Base-by-base conservation (phyloP, 2,888 invertebrate genomes). In the Sphaeridia pumilis region DNA sequence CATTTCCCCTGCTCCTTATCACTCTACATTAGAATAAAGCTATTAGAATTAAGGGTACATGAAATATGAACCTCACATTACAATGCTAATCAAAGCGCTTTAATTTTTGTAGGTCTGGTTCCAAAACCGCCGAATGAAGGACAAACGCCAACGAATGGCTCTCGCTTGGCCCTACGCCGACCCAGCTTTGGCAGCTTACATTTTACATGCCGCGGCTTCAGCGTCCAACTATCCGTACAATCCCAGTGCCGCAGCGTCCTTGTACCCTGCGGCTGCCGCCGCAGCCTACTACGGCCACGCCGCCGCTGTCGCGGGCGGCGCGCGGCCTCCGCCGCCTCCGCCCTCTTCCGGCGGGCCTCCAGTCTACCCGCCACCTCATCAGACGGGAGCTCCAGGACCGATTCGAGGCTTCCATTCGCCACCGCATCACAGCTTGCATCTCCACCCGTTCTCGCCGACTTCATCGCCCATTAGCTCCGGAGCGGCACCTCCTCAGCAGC, bases 151-250 rank as follows among this genome's bases (percentile, higher is more conserved):
- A 69, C 77, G 92, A 17, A 84, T 93, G 70, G 88, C 93, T 1
- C 81, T 94, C 64, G 84, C 88, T 0, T 95, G 95, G 94, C 94
- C 94, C 0, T 90, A 92, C 72, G 84, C 87, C 0, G 94, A 95
- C 67, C 93, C 94, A 0, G 84, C 89, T 0, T 81, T 95, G 66
- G 92, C 93, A 4, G 93, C 93, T 2, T 85, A 92, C 31, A 78
- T 94, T 7, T 78, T 92, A 1, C 92, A 93, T 68, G 92, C 93
- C 0, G 87, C 88, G 0, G 85, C 86, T 5, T 63, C 68, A 7
- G 83, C 81, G 2, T 78, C 81, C 10, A 80, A 81, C 10, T 65
- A 66, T 46, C 67, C 67, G 2, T 66, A 67, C 52, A 62, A 66
- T n/a, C 73, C 82, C 20, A 64, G 64, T 31, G 73, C 82, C 20